Percentiles rank a stretch among this genome's conserved stretches.
These are phyloP conservation scores for Nomada ruficornis DNA, from an alignment of 2,888 invertebrate genomes.

Conservation along the genomic window DNA sequence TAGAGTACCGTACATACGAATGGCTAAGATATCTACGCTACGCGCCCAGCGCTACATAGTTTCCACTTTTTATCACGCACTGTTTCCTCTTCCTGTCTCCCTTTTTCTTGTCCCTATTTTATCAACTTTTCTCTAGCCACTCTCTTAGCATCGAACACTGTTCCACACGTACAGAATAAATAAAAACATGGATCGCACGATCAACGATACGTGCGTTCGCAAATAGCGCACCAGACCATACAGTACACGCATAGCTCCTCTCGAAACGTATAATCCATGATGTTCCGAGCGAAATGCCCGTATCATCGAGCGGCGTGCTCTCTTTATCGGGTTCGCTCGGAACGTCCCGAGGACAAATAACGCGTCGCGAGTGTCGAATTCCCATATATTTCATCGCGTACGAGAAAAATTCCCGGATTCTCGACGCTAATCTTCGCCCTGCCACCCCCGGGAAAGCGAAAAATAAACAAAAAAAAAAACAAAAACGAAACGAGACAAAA, in stretches of 20 bases:
- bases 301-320: constrained; percentile 10
- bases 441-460: not conserved
- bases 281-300: constrained; percentile 7
- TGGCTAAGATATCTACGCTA: no score
- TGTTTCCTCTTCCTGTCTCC: no score
- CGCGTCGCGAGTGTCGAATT: constrained; percentile 39
- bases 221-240: not conserved
- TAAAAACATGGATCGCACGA: no score
- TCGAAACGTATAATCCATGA: constrained; percentile 28
- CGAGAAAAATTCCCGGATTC: constrained; percentile 8
- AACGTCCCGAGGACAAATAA: constrained; percentile 18
- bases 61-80: no score
- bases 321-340: constrained; percentile 27
- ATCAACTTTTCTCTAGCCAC: no score
- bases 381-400: constrained; percentile 32
- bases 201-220: no score
- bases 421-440: constrained; percentile 36
- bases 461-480: not conserved
- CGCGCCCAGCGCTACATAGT: no score
- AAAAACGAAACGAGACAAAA: not conserved
- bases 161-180: no score
- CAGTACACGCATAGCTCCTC: not conserved
- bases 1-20: no score
- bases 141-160: no score
- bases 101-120: no score